A percentile compares a stretch with the other conserved stretches of the same genome.
Evolutionary conservation across 2,888 invertebrate species (phyloP).

Genomic region (Liopterus haemorrhoidalis): DNA sequence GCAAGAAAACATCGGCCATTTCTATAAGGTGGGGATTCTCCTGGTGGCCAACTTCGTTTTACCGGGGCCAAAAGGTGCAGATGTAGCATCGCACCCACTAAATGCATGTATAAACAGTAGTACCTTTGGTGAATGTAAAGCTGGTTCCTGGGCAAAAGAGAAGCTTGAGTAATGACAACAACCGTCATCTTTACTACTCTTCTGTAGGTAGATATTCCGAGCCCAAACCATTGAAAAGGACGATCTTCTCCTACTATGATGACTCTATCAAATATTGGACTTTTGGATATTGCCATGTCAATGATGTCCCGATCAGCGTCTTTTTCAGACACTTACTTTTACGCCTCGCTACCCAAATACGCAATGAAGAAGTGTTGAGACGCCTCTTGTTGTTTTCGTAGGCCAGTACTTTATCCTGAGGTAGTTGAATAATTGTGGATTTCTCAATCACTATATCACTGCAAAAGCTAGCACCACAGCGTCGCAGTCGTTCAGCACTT

Average conservation of each 20-base stretch:
- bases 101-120: slow-evolving; percentile 1
- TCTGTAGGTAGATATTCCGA: neutral
- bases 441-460: slow-evolving; percentile 1
- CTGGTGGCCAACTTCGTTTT: slow-evolving; percentile 6
- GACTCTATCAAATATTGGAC: neutral
- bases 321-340: neutral
- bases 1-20: too few species aligned
- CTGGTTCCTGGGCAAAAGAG: neutral
- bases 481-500: slow-evolving; percentile 5
- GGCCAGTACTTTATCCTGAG: slow-evolving; percentile 5
- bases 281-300: neutral
- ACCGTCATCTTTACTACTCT: neutral
- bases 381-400: slow-evolving; percentile 4
- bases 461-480: neutral
- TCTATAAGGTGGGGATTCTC: too few species aligned
- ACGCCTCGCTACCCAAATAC: neutral
- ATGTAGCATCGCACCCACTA: neutral
- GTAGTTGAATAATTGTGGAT: slow-evolving; percentile 2
- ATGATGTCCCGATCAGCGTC: slow-evolving; percentile 6
- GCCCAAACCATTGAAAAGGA: slow-evolving; percentile 3
- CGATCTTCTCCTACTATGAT: neutral
- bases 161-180: neutral
- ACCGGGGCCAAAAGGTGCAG: slow-evolving; percentile 1
- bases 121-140: neutral
- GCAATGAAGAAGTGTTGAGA: neutral